Percentiles rank a stretch among this genome's conserved stretches.
phyloP scores from a whole-genome alignment of 2,888 invertebrate genomes.

The Coenonympha arcania region DNA sequence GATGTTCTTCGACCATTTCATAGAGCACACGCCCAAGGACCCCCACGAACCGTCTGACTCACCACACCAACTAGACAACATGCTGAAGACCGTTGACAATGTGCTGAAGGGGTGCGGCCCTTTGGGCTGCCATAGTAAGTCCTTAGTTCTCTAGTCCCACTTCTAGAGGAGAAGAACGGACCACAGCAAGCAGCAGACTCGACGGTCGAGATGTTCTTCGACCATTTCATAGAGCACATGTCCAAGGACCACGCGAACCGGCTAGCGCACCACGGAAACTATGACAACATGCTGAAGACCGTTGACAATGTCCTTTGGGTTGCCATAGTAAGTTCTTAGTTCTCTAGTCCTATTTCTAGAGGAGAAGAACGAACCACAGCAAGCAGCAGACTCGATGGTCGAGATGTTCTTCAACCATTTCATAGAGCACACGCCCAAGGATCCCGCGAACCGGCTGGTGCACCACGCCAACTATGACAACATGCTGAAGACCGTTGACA shows the following conservation, averaged over 20 bases:
- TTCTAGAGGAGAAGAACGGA: conserved; percentile 47
- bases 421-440: conserved; percentile 41
- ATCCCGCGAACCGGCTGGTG: conserved; percentile 35
- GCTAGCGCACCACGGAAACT: conserved; percentile 42
- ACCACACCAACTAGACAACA: conserved; percentile 44
- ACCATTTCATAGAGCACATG: conserved; percentile 40
- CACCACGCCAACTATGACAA: conserved; percentile 46
- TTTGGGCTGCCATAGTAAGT: conserved; percentile 48
- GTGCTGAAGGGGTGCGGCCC: conserved; percentile 45
- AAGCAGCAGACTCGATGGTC: conserved; percentile 47
- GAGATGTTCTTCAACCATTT: conserved; percentile 47
- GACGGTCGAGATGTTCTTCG: conserved; percentile 43
- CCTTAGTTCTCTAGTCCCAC: no score
- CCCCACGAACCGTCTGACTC: conserved; percentile 36
- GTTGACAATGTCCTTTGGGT: conserved; percentile 37
- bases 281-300: conserved; percentile 43
- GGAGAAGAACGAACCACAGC: no score
- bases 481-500: conserved; percentile 44
- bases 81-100: conserved; percentile 43
- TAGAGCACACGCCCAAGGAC: conserved; percentile 42
- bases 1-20: conserved; percentile 45
- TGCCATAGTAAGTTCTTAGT: conserved; percentile 50
- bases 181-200: conserved; percentile 31
- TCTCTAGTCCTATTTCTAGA: no score
- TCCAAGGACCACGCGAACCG: conserved; percentile 40